Percentiles rank a stretch among this genome's conserved stretches.
phyloP scores from a whole-genome alignment of 2,113 vertebrate species.

The Acanthochromis polyacanthus region DNA sequence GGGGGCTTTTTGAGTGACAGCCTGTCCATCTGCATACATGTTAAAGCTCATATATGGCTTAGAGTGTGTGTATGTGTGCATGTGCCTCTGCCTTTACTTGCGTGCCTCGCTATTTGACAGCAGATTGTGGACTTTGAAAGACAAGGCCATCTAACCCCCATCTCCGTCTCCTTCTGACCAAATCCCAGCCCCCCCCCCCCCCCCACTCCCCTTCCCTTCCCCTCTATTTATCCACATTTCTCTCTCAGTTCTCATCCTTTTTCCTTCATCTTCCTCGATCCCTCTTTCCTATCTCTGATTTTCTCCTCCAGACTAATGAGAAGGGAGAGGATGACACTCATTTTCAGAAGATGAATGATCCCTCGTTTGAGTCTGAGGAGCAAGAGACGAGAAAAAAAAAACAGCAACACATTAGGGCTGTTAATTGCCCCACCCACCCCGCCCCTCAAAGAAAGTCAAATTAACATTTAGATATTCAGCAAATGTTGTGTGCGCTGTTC shows the following conservation, averaged over 20 bases:
- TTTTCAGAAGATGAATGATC: constrained; percentile 74
- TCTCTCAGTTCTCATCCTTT: constrained; percentile 28
- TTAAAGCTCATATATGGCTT: constrained; percentile 65
- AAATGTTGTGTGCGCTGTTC: constrained; percentile 52
- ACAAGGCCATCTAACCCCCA: constrained; percentile 62
- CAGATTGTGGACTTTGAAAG: constrained; percentile 63
- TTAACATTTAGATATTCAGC: constrained; percentile 76
- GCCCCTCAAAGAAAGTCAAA: constrained; percentile 65
- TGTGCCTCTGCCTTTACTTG: constrained; percentile 28
- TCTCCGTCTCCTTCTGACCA: constrained; percentile 58
- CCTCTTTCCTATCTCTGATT: constrained; percentile 34
- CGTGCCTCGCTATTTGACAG: constrained; percentile 48
- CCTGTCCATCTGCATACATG: constrained; percentile 79
- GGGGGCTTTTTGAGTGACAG: constrained; percentile 78
- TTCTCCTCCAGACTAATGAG: constrained; percentile 62
- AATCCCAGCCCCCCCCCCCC: constrained; percentile 31
- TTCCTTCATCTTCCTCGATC: constrained; percentile 31
- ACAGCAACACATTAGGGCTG: constrained; percentile 42
- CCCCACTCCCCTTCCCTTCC: not conserved
- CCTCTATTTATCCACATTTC: constrained; percentile 42
- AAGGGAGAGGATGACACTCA: constrained; percentile 63
- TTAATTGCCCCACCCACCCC: constrained; percentile 64
- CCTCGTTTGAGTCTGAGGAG: constrained; percentile 48
- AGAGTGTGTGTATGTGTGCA: constrained; percentile 18
- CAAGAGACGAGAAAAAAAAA: constrained; percentile 7